Evolutionary conservation across 2,113 vertebrate genomes (phyloP).

Genomic region (Salminus brasiliensis): DNA sequence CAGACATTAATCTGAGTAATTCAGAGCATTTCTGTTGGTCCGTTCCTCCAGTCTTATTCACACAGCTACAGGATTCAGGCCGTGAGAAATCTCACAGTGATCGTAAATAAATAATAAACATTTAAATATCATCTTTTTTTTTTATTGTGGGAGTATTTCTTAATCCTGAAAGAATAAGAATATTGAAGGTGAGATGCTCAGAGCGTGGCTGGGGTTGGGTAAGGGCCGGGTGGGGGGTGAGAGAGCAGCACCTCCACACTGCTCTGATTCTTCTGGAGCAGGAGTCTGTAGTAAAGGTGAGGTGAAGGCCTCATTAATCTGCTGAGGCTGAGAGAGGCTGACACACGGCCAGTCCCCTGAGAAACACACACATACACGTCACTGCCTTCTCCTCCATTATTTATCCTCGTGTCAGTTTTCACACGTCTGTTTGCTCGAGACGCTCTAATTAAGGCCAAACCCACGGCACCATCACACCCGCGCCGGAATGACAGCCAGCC

Average conservation of each 20-base stretch:
- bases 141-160: too few relatives aligned
- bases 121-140: too few relatives aligned
- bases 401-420: slow-evolving; percentile 34
- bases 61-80: too few relatives aligned
- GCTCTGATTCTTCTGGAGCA: neutral
- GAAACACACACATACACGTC: slow-evolving; percentile 15
- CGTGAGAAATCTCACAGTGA: too few relatives aligned
- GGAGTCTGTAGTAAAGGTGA: neutral
- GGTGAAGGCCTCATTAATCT: slow-evolving; percentile 39
- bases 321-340: neutral
- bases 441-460: slow-evolving; percentile 29
- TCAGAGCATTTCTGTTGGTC: too few relatives aligned
- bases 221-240: neutral
- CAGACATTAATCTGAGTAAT: too few relatives aligned
- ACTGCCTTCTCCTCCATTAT: slow-evolving; percentile 42
- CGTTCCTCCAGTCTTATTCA: too few relatives aligned
- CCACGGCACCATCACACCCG: neutral
- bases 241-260: neutral
- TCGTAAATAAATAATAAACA: too few relatives aligned
- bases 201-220: too few relatives aligned
- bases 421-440: slow-evolving; percentile 12
- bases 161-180: too few relatives aligned
- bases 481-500: neutral
- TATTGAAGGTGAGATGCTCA: too few relatives aligned
- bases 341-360: slow-evolving; percentile 32